These are phyloP conservation scores for Ennomos erosarius DNA, from an alignment of 2,888 invertebrate genomes.

Conservation along the genomic window DNA sequence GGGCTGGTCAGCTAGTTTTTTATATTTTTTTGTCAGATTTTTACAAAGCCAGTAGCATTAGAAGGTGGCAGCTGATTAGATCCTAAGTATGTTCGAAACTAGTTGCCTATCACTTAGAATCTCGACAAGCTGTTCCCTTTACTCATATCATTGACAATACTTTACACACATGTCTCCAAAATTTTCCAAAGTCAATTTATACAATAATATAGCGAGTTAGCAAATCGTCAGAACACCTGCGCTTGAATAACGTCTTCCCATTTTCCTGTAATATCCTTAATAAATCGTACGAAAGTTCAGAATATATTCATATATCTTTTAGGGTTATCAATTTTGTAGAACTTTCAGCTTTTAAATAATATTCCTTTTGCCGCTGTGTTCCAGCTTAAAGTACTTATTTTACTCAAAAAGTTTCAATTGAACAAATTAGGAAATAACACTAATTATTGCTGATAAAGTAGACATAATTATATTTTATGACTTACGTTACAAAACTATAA, in stretches of 20 bases:
- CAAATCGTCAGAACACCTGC: constrained; percentile 83
- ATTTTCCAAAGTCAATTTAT: constrained; percentile 71
- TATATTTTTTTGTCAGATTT: too few species aligned
- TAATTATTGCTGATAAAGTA: too few species aligned
- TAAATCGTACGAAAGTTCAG: constrained; percentile 75
- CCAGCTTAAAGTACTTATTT: not conserved
- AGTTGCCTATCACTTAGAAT: not conserved
- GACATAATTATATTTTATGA: too few species aligned
- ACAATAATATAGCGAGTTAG: constrained; percentile 81
- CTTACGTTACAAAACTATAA: too few species aligned
- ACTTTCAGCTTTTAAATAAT: constrained; percentile 25
- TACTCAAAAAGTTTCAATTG: too few species aligned
- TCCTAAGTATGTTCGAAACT: too few species aligned
- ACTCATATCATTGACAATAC: constrained; percentile 26
- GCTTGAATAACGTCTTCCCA: constrained; percentile 78
- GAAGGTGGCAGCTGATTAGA: too few species aligned
- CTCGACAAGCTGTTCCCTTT: not conserved
- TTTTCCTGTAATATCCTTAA: constrained; percentile 77
- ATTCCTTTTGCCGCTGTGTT: not conserved
- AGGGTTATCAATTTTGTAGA: constrained; percentile 52
- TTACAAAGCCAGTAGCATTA: too few species aligned
- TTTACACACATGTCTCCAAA: constrained; percentile 41
- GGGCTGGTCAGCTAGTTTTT: too few species aligned
- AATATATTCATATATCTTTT: constrained; percentile 70
- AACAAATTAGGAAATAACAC: too few species aligned